Base-by-base conservation (phyloP, 1,140 invertebrate species). In the Physella acuta region DNA sequence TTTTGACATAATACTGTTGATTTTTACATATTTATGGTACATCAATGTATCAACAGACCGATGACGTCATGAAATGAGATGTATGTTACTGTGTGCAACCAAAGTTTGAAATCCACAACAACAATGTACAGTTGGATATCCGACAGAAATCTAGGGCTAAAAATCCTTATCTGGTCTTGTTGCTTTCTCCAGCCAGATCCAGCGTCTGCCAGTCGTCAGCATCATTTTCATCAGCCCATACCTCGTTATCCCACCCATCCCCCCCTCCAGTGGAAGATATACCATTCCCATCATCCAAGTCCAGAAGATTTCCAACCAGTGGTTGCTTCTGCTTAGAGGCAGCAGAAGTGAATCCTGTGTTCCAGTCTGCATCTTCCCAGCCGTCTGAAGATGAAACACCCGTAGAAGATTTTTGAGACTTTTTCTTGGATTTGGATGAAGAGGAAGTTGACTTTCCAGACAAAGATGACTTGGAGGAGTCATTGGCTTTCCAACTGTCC, bases 191-290 rank as follows among this genome's bases (percentile, higher is more conserved):
- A 52, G 74, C 76, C 26, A 77, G n/a, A 56, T 82, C 80, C 59
- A 82, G 68, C 60, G 73, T 77, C 60, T 82, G 80, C 80, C 80
- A 82, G 53, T 80, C 78, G 39, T 66, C 64, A 44, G 79, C 78
- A 49, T 79, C 76, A 53, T 78, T 78, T 11, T 75, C 76, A 24
- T 79, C 73, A 1, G 78, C 78, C 80, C 80, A 82, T 8, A 81
- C 79, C 14, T 82, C 80, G 74, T 81, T 82, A 72, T 82, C 79
- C 80, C 80, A 82, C 2, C 80, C 80, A 33, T 71, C 58, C 33
- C 62, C 24, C n/a, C 60, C 44, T 16, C 68, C 49, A 51, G 56
- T 31, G 14, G 30, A 55, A 1, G 28, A 26, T 26, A 70, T 58
- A 3, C 61, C 53, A 1, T 69, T 62, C 20, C 76, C 77, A n/a